Conservation (phyloP, 2,888 invertebrate species). For the Bhutanitis thaidina region DNA sequence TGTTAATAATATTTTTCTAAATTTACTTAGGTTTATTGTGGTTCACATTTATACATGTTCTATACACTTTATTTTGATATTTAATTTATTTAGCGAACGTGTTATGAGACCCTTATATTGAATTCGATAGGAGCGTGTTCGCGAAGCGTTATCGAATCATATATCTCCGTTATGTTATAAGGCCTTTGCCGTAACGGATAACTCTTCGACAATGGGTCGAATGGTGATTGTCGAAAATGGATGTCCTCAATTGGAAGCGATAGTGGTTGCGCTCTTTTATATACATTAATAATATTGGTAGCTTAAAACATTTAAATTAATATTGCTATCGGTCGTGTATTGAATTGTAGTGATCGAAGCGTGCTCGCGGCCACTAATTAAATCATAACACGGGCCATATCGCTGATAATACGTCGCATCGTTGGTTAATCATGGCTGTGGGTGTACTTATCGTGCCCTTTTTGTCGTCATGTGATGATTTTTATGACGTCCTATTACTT, state of each 20-base stretch:
- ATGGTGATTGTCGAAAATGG: neutral
- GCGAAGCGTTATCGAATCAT: neutral
- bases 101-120: slow-evolving; percentile 13
- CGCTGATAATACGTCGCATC: neutral
- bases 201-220: neutral
- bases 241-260: neutral
- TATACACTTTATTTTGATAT: too few species aligned
- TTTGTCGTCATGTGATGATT: neutral
- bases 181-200: neutral
- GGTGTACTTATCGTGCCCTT: neutral
- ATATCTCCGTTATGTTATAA: too few species aligned
- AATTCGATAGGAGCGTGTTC: slow-evolving; percentile 23
- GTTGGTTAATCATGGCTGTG: too few species aligned
- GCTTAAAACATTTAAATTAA: too few species aligned
- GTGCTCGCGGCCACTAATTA: neutral
- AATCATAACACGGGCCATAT: neutral
- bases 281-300: too few species aligned
- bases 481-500: neutral
- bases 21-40: too few species aligned
- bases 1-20: too few species aligned
- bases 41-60: too few species aligned
- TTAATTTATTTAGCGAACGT: too few species aligned
- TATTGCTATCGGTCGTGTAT: too few species aligned
- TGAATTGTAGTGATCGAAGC: neutral
- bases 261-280: neutral